These are phyloP conservation scores for Podiceps cristatus DNA, from an alignment of 2,113 vertebrate genomes.

Conservation along the genomic window DNA sequence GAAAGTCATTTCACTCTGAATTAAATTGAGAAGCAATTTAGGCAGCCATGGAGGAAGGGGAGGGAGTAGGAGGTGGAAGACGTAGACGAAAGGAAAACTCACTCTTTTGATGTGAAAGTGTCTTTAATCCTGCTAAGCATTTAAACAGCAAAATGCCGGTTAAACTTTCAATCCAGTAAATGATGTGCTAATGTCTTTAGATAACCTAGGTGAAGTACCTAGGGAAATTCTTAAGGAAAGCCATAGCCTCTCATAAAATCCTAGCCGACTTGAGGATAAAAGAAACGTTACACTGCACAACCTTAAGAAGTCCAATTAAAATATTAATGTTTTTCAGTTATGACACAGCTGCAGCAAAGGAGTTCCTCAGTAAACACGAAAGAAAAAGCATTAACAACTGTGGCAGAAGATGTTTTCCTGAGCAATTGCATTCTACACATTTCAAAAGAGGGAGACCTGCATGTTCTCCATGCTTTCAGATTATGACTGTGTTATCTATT, in stretches of 20 bases:
- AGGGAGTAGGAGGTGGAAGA: neutral
- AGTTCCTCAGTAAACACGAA: neutral
- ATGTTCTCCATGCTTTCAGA: neutral
- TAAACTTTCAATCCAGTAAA: conserved; percentile 9
- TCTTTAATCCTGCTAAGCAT: neutral
- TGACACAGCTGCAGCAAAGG: neutral
- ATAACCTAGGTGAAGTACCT: neutral
- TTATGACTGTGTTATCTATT: neutral
- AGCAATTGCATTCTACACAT: neutral
- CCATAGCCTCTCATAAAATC: neutral
- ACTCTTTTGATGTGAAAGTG: neutral
- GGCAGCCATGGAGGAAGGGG: neutral
- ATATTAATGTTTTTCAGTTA: neutral
- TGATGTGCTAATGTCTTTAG: neutral
- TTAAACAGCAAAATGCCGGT: neutral
- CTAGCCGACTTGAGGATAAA: neutral
- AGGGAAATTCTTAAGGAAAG: neutral
- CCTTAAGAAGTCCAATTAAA: neutral
- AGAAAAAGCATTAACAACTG: neutral
- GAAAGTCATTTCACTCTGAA: neutral
- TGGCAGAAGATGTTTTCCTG: neutral
- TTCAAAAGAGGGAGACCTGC: neutral
- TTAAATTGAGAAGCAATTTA: conserved; percentile 7
- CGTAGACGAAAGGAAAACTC: neutral
- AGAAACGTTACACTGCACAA: neutral